Base-by-base conservation (phyloP, 2,888 invertebrate genomes). In the Acanthosepion lycidas region DNA sequence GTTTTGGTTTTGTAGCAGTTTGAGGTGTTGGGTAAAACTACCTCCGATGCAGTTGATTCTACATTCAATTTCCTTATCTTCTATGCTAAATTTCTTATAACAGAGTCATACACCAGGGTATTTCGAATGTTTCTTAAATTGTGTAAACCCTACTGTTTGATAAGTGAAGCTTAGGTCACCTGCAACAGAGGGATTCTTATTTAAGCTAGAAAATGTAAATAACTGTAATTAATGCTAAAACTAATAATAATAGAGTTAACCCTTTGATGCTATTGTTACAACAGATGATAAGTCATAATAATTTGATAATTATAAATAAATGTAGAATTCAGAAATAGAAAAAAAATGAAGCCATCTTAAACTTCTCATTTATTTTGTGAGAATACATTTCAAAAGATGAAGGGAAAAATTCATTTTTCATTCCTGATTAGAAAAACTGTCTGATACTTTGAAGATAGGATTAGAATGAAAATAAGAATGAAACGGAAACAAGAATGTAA, bases 401-500 rank as follows among this genome's bases (percentile, higher is more conserved):
- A 78, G n/a, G n/a, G 18, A 78, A 78, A 78, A 78, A 78, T 33
- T 78, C 78, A 78, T n/a, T 78, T 78, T 78, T 78, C 78, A 78
- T 78, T 78, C 15, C 33, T 78, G n/a, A n/a, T 78, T n/a, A 78
- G 78, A 78, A 78, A 78, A 78, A n/a, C 78, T n/a, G 20, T 15
- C 20, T 78, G n/a, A 78, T n/a, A 78, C 78, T 59, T 59, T 59
- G 23, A 59, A 59, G 59, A 59, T 59, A 23, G 20, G 59, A 20
- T 23, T 20, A 23, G 59, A 59, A 59, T 59, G 59, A 59, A 59
- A 78, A 78, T 78, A 33, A 78, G n/a, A n/a, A n/a, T 78, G n/a
- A 78, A 78, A 78, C n/a, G n/a, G n/a, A 78, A 78, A 78, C n/a
- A n/a, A 78, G n/a, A 78, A n/a, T 78, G 28, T 78, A n/a, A n/a